Evolutionary conservation across 2,113 vertebrate species (phyloP), one percentile per base, ranked within the genome.

Genomic region (Sinocyclocheilus maitianheensis): DNA sequence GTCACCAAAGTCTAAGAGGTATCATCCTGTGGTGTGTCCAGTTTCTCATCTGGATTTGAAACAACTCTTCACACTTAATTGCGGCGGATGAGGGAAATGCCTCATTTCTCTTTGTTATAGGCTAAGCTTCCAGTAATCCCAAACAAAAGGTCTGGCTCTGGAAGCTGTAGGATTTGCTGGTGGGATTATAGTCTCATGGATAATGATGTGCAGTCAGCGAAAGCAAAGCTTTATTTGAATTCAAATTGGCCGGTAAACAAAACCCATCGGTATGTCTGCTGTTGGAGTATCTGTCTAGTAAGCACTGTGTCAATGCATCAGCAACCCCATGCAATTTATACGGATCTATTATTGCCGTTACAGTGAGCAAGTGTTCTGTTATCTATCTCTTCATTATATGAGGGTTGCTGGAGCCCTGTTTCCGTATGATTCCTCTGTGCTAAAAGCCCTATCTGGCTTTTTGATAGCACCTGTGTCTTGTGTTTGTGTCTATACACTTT

Each of bases 1-100:
- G 81, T 86, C 79, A 51, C 81, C 14, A n/a, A 75, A 76, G 85
- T 88, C 87, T 75, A 65, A 90, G 83, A 84, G 85, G 80, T 92
- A 93, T 94, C 93, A 93, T 92, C 87, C 84, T 71, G 71, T 77
- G 62, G 60, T 95, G 94, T 94, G 93, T 94, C 94, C 85, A 89
- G 87, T 94, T 95, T 95, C 95, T 94, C 94, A 94, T 96, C 96
- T 97, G 95, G 96, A 95, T 94, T 96, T 96, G 97, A 97, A 97
- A 97, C 97, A 96, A 97, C 97, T 97, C 97, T 96, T 96, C 96
- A 96, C 97, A 98, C 97, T 99, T 99, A 98, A 99, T 99, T 99
- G 99, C 92, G 90, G 95, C 96, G 96, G 96, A 97, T 96, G 97
- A 97, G 97, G 96, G 96, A 95, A 96, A 97, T 96, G 96, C 96